A percentile compares a stretch with the other conserved stretches of the same genome.
Evolutionary conservation across 1,140 invertebrate genomes (phyloP).

Genomic region (Conopomorpha cramerella): DNA sequence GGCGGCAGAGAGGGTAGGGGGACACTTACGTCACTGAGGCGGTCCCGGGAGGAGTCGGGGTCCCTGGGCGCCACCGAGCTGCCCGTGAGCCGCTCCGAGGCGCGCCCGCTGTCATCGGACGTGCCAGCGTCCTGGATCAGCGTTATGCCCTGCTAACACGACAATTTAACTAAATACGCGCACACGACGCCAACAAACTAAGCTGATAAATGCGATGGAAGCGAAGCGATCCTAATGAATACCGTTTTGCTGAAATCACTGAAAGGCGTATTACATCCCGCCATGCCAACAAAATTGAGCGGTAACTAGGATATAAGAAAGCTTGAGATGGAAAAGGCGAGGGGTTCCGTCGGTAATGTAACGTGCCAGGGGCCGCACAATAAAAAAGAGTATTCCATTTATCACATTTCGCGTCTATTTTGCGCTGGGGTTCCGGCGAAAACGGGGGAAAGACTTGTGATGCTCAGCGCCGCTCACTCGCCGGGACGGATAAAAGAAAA

Average conservation of each 20-base stretch:
- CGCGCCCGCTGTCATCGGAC: constrained; percentile 77
- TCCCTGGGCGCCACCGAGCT: constrained; percentile 73
- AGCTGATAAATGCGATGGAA: no score
- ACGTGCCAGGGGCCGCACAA: constrained; percentile 35
- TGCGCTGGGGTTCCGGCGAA: constrained; percentile 35
- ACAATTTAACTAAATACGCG: background rate
- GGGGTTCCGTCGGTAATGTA: constrained; percentile 31
- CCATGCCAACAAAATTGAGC: constrained; percentile 38
- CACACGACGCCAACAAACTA: no score
- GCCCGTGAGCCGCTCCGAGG: constrained; percentile 74
- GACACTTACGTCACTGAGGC: constrained; percentile 77
- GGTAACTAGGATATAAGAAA: constrained; percentile 47
- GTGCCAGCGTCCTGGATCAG: constrained; percentile 73
- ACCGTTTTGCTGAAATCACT: no score
- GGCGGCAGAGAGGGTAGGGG: constrained; percentile 1
- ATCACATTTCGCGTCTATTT: constrained; percentile 59
- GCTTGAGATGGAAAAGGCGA: constrained; percentile 23
- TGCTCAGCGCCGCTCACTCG: constrained; percentile 36
- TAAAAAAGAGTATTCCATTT: constrained; percentile 56
- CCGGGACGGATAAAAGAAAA: constrained; percentile 45
- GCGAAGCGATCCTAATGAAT: no score
- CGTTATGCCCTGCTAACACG: constrained; percentile 63
- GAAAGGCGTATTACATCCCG: constrained; percentile 30
- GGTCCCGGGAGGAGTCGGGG: constrained; percentile 77
- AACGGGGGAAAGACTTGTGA: constrained; percentile 25